Evolutionary conservation across 2,888 invertebrate genomes (phyloP).

Genomic region (Spicauda simplicius): DNA sequence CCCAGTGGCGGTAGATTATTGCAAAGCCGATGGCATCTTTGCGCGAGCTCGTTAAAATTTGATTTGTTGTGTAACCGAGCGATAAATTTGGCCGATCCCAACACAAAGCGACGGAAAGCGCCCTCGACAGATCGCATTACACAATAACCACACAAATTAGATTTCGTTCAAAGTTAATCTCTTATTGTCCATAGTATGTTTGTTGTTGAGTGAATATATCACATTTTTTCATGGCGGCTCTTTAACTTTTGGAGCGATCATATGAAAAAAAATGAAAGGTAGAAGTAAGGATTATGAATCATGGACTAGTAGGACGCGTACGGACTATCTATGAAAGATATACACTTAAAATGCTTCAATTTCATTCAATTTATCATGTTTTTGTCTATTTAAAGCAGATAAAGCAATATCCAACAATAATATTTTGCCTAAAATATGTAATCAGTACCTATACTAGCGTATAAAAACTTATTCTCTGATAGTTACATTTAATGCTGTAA

Average conservation of each 20-base stretch:
- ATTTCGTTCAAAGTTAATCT: slow-evolving; percentile 83
- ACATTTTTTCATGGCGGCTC: slow-evolving; percentile 74
- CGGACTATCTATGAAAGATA: too few species aligned
- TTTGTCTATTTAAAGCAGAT: too few species aligned
- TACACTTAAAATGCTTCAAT: neutral
- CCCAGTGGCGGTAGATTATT: slow-evolving; percentile 60
- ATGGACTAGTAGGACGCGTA: too few species aligned
- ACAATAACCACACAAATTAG: slow-evolving; percentile 84
- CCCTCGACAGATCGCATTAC: slow-evolving; percentile 72
- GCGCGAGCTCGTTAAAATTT: slow-evolving; percentile 80
- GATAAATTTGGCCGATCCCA: slow-evolving; percentile 72
- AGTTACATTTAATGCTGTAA: too few species aligned
- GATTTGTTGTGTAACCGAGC: slow-evolving; percentile 83
- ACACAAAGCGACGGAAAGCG: slow-evolving; percentile 64
- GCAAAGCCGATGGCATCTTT: slow-evolving; percentile 65
- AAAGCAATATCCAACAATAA: too few species aligned
- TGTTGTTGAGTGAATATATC: slow-evolving; percentile 76
- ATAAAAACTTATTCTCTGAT: too few species aligned
- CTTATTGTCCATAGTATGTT: slow-evolving; percentile 76
- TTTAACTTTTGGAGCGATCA: slow-evolving; percentile 47
- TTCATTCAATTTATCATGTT: too few species aligned
- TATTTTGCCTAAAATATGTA: too few species aligned
- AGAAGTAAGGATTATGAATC: too few species aligned
- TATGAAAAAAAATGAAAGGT: neutral
- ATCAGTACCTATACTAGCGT: too few species aligned